phyloP scores from a whole-genome alignment of 2,888 invertebrate genomes.

The Dorcus parallelipipedus region DNA sequence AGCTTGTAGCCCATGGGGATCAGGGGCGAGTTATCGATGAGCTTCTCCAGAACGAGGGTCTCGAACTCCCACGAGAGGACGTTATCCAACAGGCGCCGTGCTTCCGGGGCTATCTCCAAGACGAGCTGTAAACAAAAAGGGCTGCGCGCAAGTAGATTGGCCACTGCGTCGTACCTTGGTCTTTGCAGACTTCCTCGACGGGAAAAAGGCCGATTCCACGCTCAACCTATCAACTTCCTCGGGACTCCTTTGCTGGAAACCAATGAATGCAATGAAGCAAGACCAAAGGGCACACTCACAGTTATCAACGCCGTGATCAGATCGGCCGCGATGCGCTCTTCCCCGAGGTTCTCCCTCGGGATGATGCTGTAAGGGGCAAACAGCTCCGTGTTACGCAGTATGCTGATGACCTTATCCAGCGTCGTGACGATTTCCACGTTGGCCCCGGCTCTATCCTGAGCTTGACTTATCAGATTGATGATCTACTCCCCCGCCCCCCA shows the following conservation, averaged over 20 bases:
- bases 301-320: constrained; percentile 87
- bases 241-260: too few relatives aligned
- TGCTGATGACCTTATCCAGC: constrained; percentile 84
- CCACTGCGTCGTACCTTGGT: too few relatives aligned
- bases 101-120: too few relatives aligned
- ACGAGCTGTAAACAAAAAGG: too few relatives aligned
- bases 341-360: constrained; percentile 61
- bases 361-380: constrained; percentile 85
- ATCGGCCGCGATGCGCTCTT: constrained; percentile 92
- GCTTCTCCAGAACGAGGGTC: constrained; percentile 85
- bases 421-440: constrained; percentile 74
- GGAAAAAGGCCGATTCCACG: too few relatives aligned
- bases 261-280: too few relatives aligned
- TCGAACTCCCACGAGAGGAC: constrained; percentile 91
- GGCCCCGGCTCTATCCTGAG: constrained; percentile 67
- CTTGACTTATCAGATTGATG: constrained; percentile 75
- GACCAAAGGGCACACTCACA: constrained; percentile 33
- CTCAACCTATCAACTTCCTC: too few relatives aligned
- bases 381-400: constrained; percentile 84
- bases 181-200: too few relatives aligned
- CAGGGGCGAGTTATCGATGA: constrained; percentile 78
- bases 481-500: constrained; percentile 50
- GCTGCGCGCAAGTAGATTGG: too few relatives aligned
- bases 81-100: constrained; percentile 56
- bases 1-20: constrained; percentile 82